Evolutionary conservation across 2,113 vertebrate species (phyloP), one percentile per base, ranked within the genome.

Genomic region (Marmota monax): DNA sequence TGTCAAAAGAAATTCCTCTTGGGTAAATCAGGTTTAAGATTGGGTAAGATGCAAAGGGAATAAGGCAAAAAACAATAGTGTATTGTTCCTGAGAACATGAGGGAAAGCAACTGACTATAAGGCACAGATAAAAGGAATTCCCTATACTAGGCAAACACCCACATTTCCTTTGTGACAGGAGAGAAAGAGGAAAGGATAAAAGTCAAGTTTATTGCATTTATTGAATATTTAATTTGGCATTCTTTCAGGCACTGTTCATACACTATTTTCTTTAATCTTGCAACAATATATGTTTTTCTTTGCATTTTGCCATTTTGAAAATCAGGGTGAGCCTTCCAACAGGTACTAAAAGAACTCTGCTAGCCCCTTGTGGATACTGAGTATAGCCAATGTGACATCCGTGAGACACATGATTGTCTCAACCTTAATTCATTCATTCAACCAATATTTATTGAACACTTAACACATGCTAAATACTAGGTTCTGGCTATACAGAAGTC

Each of bases 251-350:
- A 89, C 4, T 72, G 92, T 90, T 94, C 74, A 65, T 65, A 53
- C 5, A 65, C n/a, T 70, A 92, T 88, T 85, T 97, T 82, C 87
- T 69, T 88, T 86, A 97, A 86, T 67, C 37, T 84, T 86, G 34
- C 20, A 94, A 83, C 13, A 93, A 56, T 67, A 22, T 1, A 82
- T n/a, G 70, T 45, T 78, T 78, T 70, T 80, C 37, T 88, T 94
- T 20, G 42, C 42, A 94, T 73, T 85, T 94, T 63, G 67, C 82
- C n/a, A 61, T 92, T 90, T 85, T 84, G 25, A 91, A 93, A 79
- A 90, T 86, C 32, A 97, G 67, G 56, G 17, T 63, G 9, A 90
- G 2, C 86, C 65, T 94, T 92, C 77, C 78, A 88, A 63, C 6
- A n/a, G 61, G 56, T 16, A 78, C 45, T 74, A 32, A 88, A 80